A percentile compares a stretch with the other conserved stretches of the same genome.
Evolutionary conservation across 2,888 invertebrate species (phyloP).

Genomic region (Pollenia labialis): DNA sequence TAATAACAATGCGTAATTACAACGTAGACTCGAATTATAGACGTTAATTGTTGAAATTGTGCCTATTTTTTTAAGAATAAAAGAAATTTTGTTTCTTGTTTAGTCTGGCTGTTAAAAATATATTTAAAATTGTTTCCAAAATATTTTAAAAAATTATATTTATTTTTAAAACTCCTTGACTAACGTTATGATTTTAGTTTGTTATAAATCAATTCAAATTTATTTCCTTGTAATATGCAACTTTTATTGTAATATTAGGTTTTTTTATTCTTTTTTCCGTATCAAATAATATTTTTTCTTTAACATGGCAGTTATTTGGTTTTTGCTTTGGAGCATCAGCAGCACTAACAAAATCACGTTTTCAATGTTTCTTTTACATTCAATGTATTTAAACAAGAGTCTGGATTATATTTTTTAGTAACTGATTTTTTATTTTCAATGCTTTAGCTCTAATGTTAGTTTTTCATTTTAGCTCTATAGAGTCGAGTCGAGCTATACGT

Average conservation of each 20-base stretch:
- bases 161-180: not conserved
- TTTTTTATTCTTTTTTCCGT: conserved; percentile 44
- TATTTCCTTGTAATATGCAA: conserved; percentile 60
- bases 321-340: conserved; percentile 18
- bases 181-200: not conserved
- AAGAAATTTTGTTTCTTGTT: too few relatives aligned
- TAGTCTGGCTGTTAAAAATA: too few relatives aligned
- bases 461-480: conserved; percentile 58
- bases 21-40: too few relatives aligned
- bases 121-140: not conserved
- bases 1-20: too few relatives aligned
- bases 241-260: conserved; percentile 37
- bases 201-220: conserved; percentile 70
- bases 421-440: conserved; percentile 12
- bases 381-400: conserved; percentile 68
- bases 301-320: conserved; percentile 17
- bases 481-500: conserved; percentile 70
- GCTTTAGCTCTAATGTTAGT: not conserved
- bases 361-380: conserved; percentile 67
- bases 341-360: conserved; percentile 64
- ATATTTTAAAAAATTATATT: not conserved
- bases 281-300: conserved; percentile 36
- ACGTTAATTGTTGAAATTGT: too few relatives aligned
- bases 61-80: too few relatives aligned
- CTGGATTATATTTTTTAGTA: conserved; percentile 53